Evolutionary conservation across 2,797 vertebrate genomes (phyloP).

Genomic region (Falco concolor): DNA sequence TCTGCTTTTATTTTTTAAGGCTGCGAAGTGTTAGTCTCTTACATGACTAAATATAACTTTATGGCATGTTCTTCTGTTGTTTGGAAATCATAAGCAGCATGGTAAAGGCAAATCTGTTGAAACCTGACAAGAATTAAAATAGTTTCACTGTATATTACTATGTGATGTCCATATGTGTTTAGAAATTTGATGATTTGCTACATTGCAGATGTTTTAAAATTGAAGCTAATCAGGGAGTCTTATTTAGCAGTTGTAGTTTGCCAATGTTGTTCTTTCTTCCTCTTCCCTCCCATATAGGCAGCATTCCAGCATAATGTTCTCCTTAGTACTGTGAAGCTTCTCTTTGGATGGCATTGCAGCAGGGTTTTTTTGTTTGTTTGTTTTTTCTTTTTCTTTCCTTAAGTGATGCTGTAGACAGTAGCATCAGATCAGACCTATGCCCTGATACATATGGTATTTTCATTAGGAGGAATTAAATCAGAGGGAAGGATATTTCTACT

Average conservation of each 20-base stretch:
- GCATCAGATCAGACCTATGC: neutral
- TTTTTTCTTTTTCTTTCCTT: neutral
- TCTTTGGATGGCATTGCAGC: neutral
- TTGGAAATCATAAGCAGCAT: neutral
- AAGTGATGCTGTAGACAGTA: neutral
- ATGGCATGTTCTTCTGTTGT: neutral
- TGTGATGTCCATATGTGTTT: neutral
- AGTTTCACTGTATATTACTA: neutral
- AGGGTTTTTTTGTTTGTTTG: no score
- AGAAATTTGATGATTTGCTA: neutral
- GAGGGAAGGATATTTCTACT: neutral
- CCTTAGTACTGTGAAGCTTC: neutral
- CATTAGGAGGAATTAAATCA: neutral
- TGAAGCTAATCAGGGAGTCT: neutral
- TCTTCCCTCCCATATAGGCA: neutral
- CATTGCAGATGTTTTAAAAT: neutral
- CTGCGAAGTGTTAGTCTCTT: neutral
- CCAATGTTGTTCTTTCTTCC: neutral
- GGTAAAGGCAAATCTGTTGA: neutral
- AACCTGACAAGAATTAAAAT: neutral
- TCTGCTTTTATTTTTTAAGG: neutral
- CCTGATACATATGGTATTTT: neutral
- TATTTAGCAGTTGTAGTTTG: neutral
- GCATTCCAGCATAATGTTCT: neutral
- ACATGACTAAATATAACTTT: neutral